phyloP scores from a whole-genome alignment of 2,888 invertebrate species.

The Cheilosia vernalis region DNA sequence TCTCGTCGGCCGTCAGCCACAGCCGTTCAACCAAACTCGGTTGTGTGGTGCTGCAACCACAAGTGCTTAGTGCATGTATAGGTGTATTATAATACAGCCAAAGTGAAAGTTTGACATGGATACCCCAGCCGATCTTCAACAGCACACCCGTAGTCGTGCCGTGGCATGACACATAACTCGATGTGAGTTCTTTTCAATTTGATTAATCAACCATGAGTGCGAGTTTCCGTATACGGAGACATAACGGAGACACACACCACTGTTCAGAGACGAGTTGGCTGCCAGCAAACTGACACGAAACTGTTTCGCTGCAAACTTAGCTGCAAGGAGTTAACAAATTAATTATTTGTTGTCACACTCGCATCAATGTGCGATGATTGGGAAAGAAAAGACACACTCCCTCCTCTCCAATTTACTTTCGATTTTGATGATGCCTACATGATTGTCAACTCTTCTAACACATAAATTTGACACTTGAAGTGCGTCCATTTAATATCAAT shows the following conservation, averaged over 20 bases:
- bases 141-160: neutral
- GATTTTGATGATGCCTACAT: slow-evolving; percentile 10
- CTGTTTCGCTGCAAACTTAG: slow-evolving; percentile 14
- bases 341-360: slow-evolving; percentile 28
- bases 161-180: slow-evolving; percentile 12
- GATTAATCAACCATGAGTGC: slow-evolving; percentile 68
- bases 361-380: slow-evolving; percentile 31
- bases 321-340: slow-evolving; percentile 43
- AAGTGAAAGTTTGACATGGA: slow-evolving; percentile 58
- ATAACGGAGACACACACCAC: slow-evolving; percentile 21
- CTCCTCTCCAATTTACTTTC: slow-evolving; percentile 20
- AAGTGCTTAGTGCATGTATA: slow-evolving; percentile 39
- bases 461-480: slow-evolving; percentile 36
- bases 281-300: slow-evolving; percentile 14
- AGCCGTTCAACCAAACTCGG: slow-evolving; percentile 8
- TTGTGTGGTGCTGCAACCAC: slow-evolving; percentile 41
- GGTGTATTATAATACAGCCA: neutral
- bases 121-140: neutral
- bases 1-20: neutral
- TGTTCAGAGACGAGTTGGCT: neutral
- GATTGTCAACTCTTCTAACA: slow-evolving; percentile 14
- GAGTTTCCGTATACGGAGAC: slow-evolving; percentile 52
- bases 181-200: slow-evolving; percentile 70
- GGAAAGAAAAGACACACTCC: neutral
- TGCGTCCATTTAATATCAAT: neutral